Evolutionary conservation across 2,888 invertebrate species (phyloP).

Genomic region (Caenorhabditis sp.): DNA sequence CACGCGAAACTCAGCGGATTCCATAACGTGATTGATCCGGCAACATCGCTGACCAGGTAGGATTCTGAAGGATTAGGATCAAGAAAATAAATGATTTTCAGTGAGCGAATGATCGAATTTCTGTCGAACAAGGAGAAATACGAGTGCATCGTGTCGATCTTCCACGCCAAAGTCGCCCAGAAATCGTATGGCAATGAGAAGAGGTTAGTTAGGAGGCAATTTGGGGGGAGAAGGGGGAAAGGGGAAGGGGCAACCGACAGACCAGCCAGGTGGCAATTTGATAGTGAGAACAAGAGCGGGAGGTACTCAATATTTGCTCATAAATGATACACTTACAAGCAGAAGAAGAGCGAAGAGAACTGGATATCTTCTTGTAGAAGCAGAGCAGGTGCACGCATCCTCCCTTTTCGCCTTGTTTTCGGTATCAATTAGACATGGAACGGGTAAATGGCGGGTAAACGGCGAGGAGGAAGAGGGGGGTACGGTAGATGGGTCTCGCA

Average conservation of each 20-base stretch:
- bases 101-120: conserved; percentile 98
- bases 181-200: conserved; percentile 99
- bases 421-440: conserved; percentile 54
- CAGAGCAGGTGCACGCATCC: too few relatives aligned
- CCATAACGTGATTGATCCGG: conserved; percentile 35
- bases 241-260: too few relatives aligned
- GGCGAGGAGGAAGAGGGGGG: too few relatives aligned
- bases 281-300: conserved; percentile 20
- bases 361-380: conserved; percentile 45
- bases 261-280: conserved; percentile 16
- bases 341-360: background rate
- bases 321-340: conserved; percentile 62
- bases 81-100: too few relatives aligned
- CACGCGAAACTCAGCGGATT: conserved; percentile 44
- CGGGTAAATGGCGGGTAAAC: too few relatives aligned
- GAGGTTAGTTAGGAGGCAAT: conserved; percentile 85
- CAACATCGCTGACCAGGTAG: background rate
- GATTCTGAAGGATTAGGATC: too few relatives aligned
- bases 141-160: conserved; percentile 93
- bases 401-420: background rate
- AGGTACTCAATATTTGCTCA: conserved; percentile 61
- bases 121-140: conserved; percentile 84
- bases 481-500: background rate
- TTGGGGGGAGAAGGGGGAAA: too few relatives aligned
- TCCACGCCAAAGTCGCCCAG: conserved; percentile 99